phyloP scores from a whole-genome alignment of 2,797 vertebrate species.

The Acanthiza pusilla region DNA sequence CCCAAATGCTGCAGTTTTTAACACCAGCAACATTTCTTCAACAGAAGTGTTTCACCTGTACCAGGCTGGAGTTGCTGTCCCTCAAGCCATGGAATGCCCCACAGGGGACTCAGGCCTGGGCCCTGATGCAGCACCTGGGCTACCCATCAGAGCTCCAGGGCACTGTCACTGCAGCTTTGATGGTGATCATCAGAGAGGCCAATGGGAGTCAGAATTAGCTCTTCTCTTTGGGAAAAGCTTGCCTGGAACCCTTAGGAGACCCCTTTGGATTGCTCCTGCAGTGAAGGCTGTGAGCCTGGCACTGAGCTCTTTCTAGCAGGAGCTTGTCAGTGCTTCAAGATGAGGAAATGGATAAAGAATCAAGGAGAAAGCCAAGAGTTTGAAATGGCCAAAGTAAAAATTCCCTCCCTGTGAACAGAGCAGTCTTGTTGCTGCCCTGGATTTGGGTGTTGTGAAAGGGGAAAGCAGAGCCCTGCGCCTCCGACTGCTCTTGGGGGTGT shows the following conservation, averaged over 20 bases:
- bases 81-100: neutral
- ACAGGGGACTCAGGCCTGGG: neutral
- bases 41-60: neutral
- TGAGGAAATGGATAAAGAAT: neutral
- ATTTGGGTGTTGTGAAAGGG: neutral
- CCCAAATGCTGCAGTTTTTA: neutral
- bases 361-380: neutral
- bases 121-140: neutral
- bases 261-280: neutral
- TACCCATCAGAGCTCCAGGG: neutral
- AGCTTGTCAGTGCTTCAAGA: neutral
- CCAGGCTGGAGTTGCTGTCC: neutral
- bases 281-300: neutral
- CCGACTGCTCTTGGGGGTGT: neutral
- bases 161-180: neutral
- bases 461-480: neutral
- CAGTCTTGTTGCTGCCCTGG: neutral
- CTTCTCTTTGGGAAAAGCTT: neutral
- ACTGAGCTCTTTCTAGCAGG: neutral
- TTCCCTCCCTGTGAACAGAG: neutral
- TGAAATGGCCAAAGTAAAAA: neutral
- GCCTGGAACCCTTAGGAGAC: neutral
- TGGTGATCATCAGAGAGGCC: neutral
- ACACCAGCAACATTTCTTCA: neutral
- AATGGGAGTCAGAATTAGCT: neutral